Evolutionary conservation across 2,113 vertebrate species (phyloP).

Genomic region (Rhinogobius similis): DNA sequence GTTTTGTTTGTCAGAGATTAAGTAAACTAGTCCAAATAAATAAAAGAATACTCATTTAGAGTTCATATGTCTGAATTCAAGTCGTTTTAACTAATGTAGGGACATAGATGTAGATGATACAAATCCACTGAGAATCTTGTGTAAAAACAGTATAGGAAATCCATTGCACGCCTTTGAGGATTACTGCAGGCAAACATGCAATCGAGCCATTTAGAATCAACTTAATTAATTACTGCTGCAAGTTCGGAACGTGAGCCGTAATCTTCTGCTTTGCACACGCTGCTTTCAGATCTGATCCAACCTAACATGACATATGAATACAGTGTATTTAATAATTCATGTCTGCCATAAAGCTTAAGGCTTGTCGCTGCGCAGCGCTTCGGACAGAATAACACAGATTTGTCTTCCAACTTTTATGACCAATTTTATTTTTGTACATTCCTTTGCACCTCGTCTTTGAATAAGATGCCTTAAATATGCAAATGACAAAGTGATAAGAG

Average conservation of each 20-base stretch:
- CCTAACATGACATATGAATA: slow-evolving; percentile 21
- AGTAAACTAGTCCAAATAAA: no score
- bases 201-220: slow-evolving; percentile 1
- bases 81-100: not conserved
- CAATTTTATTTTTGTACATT: not conserved
- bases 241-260: not conserved
- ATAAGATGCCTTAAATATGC: not conserved
- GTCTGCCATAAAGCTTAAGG: slow-evolving; percentile 24
- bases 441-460: slow-evolving; percentile 16
- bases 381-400: slow-evolving; percentile 35
- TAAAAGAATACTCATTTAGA: no score
- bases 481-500: not conserved
- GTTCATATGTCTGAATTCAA: not conserved
- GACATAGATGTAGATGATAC: not conserved
- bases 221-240: not conserved
- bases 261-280: slow-evolving; percentile 6
- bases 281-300: not conserved
- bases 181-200: not conserved
- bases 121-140: no score
- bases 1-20: no score
- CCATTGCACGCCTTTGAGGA: slow-evolving; percentile 5
- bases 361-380: slow-evolving; percentile 10
- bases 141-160: slow-evolving; percentile 22
- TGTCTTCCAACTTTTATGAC: slow-evolving; percentile 31
- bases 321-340: slow-evolving; percentile 56